Base-by-base conservation (phyloP, 2,113 vertebrate species). In the Empidonax traillii region DNA sequence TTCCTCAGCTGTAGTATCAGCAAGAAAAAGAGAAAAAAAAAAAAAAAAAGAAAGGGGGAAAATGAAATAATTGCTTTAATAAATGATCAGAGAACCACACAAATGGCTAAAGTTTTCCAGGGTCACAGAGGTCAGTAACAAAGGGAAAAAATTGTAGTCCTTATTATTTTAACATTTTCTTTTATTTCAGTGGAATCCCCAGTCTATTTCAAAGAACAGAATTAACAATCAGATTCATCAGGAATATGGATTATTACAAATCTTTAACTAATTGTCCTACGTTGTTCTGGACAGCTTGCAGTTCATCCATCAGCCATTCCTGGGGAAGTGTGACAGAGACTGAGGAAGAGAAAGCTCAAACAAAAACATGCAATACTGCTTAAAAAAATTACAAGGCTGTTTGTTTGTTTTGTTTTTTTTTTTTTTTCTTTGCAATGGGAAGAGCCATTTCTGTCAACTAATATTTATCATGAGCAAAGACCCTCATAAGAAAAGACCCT, bases 1-100 rank as follows among this genome's bases (percentile, higher is more conserved):
- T 97, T 99, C 99, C 97, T 99, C 99, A 74, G 99, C 99, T 99
- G 97, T 67, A 86, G 97, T 97, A 96, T 52, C 88, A 84, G 46
- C 53, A 93, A 86, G 46, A 89, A 73, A 94, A 91, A 52, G 19
- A 89, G 49, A 78, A 33, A 41, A 41, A 41, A 41, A 41, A 39
- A 39, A 37, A 58, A 33, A 77, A 46, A n/a, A 46, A 65, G 53
- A 25, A 33, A 10, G 31, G 72, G 52, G 53, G 14, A 3, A 27
- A 43, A 13, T 96, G 66, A 91, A 93, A 94, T 87, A 96, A 93
- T 71, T 86, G 82, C 13, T 79, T 93, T 74, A 88, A 67, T 49
- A 93, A 74, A 44, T 87, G 63, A 62, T 5, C 73, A 71, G 33
- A 94, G 80, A 93, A 89, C 35, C 24, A 94, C 66, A 81, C 87